Conservation (phyloP, 2,888 invertebrate genomes). For the Rhingia rostrata region DNA sequence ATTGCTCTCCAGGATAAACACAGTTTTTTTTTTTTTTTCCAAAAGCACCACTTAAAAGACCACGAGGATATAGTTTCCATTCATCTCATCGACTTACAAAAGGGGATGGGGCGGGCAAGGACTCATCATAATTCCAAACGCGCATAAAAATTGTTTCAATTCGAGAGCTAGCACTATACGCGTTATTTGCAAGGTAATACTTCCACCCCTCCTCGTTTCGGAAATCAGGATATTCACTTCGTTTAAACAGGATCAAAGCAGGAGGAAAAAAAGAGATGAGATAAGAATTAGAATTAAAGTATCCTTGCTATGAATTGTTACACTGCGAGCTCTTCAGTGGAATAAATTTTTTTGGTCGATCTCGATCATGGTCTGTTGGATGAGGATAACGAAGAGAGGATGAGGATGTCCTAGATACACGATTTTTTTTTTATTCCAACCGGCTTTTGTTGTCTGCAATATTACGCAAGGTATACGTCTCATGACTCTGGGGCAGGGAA, state of each 20-base stretch:
- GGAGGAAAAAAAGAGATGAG: conserved; percentile 47
- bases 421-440: conserved; percentile 11
- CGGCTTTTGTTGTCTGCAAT: conserved; percentile 53
- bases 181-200: conserved; percentile 57
- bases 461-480: conserved; percentile 52
- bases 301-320: conserved; percentile 70
- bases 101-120: conserved; percentile 49
- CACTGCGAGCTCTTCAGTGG: conserved; percentile 34
- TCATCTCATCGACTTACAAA: conserved; percentile 9
- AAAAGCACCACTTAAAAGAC: conserved; percentile 63
- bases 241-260: conserved; percentile 64
- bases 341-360: conserved; percentile 37
- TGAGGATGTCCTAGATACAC: conserved; percentile 61
- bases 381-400: conserved; percentile 57
- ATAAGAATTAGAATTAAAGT: conserved; percentile 74
- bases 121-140: conserved; percentile 56
- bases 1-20: conserved; percentile 68
- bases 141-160: conserved; percentile 45
- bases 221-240: conserved; percentile 41
- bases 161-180: conserved; percentile 17
- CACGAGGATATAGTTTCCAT: conserved; percentile 64
- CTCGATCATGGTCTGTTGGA: conserved; percentile 64
- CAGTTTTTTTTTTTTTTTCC: conserved; percentile 26
- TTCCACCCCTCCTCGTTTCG: conserved; percentile 46
- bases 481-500: conserved; percentile 65